Conservation (phyloP, 23 tunicate species). For the Ascidia mentula region DNA sequence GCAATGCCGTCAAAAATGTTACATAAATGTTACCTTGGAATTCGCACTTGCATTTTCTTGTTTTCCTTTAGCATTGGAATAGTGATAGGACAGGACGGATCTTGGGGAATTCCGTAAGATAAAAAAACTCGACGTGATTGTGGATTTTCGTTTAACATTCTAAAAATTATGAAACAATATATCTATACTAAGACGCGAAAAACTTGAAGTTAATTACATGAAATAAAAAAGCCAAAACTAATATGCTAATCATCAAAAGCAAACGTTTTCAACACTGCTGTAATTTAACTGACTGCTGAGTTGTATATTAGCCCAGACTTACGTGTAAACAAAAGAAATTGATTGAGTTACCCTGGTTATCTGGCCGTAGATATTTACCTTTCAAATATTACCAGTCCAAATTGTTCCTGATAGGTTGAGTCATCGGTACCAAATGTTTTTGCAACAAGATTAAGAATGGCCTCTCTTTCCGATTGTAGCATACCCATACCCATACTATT, state of each 20-base stretch:
- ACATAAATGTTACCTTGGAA: constrained; percentile 1
- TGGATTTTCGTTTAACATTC: not conserved
- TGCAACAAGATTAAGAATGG: not conserved
- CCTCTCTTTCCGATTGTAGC: not conserved
- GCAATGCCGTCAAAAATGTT: no score
- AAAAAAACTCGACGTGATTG: not conserved
- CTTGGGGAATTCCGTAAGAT: constrained; percentile 1
- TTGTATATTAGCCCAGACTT: not conserved
- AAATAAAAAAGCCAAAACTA: no score
- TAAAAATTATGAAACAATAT: no score
- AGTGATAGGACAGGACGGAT: not conserved
- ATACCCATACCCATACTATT: no score
- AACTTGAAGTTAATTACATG: not conserved
- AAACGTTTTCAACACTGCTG: not conserved
- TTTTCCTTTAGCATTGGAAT: not conserved
- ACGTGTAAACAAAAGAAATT: not conserved
- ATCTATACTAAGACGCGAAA: no score
- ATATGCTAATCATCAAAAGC: not conserved
- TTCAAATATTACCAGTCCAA: constrained; percentile 1
- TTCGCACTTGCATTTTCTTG: not conserved
- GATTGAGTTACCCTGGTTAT: not conserved
- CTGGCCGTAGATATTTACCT: not conserved
- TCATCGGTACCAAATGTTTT: not conserved
- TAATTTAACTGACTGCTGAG: not conserved
- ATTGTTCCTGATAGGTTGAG: not conserved